These are phyloP conservation scores for Sinopyrophorus schimmeli DNA, from an alignment of 2,888 invertebrate genomes.

Conservation along the genomic window DNA sequence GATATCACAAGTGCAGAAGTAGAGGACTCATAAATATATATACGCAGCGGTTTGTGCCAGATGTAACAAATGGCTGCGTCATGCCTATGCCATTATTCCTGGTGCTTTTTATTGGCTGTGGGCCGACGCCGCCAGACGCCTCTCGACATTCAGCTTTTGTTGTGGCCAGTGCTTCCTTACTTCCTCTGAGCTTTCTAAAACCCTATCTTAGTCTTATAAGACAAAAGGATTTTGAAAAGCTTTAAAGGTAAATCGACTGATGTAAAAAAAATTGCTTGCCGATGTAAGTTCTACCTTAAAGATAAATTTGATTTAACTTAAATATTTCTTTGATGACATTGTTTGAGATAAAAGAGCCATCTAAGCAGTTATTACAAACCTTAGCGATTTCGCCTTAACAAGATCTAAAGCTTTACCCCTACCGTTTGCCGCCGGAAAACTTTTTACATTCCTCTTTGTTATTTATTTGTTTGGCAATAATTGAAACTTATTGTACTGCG, in stretches of 20 bases:
- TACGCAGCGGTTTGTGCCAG: conserved; percentile 49
- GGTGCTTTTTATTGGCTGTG: conserved; percentile 45
- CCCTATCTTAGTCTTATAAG: conserved; percentile 14
- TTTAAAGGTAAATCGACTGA: conserved; percentile 11
- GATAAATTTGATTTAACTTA: too few relatives aligned
- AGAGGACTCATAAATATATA: conserved; percentile 49
- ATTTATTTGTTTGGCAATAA: conserved; percentile 29
- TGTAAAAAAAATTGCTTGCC: not conserved
- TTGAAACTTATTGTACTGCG: conserved; percentile 28
- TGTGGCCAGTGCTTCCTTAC: conserved; percentile 29
- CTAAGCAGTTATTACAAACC: not conserved
- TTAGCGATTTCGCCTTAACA: conserved; percentile 13
- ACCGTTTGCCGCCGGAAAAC: conserved; percentile 23
- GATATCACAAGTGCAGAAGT: conserved; percentile 36
- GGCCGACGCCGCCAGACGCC: conserved; percentile 34
- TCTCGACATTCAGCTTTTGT: conserved; percentile 32
- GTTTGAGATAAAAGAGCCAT: conserved; percentile 3
- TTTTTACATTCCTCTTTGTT: conserved; percentile 27
- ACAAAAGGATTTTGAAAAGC: conserved; percentile 14
- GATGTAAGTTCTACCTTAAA: too few relatives aligned
- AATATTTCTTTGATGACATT: not conserved
- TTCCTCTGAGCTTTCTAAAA: conserved; percentile 10
- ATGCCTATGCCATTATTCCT: conserved; percentile 49
- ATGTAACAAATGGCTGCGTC: conserved; percentile 52
- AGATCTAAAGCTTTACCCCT: conserved; percentile 16